A percentile compares a stretch with the other conserved stretches of the same genome.
These are phyloP conservation scores for Chloropsis cyanopogon DNA, from an alignment of 2,113 vertebrate species.

Conservation along the genomic window DNA sequence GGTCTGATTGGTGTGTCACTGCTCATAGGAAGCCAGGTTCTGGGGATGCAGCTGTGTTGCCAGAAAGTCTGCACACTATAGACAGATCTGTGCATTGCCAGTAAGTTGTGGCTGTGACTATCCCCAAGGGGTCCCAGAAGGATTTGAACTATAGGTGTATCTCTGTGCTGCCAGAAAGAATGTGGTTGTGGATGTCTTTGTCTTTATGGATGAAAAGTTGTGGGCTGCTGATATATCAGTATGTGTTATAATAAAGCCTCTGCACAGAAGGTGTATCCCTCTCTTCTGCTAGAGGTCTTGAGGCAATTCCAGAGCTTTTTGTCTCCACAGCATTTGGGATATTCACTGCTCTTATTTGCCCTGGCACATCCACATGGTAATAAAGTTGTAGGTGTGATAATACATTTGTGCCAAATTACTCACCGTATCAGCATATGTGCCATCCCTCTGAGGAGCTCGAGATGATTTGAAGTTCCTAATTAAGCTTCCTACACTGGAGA, in stretches of 20 bases:
- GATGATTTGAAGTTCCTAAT: not conserved
- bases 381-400: not conserved
- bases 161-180: not conserved
- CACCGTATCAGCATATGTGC: not conserved
- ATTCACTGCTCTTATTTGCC: not conserved
- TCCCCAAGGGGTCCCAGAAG: not conserved
- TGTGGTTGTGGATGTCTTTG: not conserved
- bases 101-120: constrained; percentile 1
- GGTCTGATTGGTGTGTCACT: not conserved
- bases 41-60: constrained; percentile 46
- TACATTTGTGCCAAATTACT: not conserved
- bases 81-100: not conserved
- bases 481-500: not conserved
- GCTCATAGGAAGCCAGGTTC: not conserved
- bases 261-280: not conserved
- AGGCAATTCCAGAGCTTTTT: not conserved
- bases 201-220: not conserved
- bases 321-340: not conserved
- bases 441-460: not conserved
- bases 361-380: not conserved
- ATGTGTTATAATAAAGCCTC: not conserved
- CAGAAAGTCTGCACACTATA: constrained; percentile 38
- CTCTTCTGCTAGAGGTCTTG: not conserved
- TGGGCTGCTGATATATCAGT: not conserved
- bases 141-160: not conserved